Percentiles rank a stretch among this genome's conserved stretches.
Evolutionary conservation across 2,113 vertebrate genomes (phyloP).

Genomic region (Caranx ignobilis): DNA sequence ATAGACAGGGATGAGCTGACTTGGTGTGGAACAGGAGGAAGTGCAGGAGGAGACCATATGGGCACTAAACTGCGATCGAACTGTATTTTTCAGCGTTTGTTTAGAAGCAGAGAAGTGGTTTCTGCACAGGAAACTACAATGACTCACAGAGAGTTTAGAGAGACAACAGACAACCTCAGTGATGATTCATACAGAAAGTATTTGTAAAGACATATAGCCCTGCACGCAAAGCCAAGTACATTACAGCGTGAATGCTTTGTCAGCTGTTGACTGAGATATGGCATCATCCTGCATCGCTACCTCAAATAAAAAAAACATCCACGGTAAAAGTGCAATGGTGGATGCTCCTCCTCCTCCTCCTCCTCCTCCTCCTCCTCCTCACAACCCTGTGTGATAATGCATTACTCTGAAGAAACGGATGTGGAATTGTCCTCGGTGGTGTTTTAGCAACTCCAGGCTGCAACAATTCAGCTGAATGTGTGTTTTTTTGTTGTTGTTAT

Average conservation of each 20-base stretch:
- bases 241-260: not conserved
- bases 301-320: constrained; percentile 24
- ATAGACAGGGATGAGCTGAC: constrained; percentile 18
- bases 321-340: constrained; percentile 40
- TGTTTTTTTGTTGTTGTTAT: constrained; percentile 8
- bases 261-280: constrained; percentile 30
- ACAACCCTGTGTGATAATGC: constrained; percentile 36
- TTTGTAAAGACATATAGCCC: constrained; percentile 3
- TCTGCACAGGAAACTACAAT: not conserved
- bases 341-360: constrained; percentile 14
- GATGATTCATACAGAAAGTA: constrained; percentile 7
- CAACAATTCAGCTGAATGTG: constrained; percentile 9
- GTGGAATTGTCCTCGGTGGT: constrained; percentile 40
- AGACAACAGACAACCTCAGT: not conserved
- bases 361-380: not conserved
- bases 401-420: constrained; percentile 58
- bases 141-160: not conserved
- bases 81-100: constrained; percentile 49
- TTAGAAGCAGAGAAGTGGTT: constrained; percentile 36
- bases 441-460: constrained; percentile 29
- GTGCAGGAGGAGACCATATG: constrained; percentile 39
- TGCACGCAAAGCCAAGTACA: not conserved
- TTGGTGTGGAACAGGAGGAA: constrained; percentile 27
- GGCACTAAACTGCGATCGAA: constrained; percentile 11
- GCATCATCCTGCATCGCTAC: constrained; percentile 1